phyloP scores from a whole-genome alignment of 1,140 invertebrate genomes.

The Lepidurus arcticus region DNA sequence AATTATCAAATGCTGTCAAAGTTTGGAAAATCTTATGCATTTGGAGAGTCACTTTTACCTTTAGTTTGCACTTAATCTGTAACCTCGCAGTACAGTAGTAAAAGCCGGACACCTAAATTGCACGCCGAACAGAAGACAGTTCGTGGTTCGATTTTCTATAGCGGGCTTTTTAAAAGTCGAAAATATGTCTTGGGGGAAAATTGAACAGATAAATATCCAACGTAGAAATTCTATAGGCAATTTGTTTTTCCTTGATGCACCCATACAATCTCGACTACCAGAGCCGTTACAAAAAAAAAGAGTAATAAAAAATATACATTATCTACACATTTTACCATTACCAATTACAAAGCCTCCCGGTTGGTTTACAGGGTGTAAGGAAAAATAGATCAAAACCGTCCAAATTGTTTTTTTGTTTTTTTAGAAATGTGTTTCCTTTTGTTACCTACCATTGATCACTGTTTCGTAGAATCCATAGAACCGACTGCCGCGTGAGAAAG shows the following conservation, averaged over 20 bases:
- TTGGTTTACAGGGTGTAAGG: not conserved
- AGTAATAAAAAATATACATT: constrained; percentile 21
- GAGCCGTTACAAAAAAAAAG: not conserved
- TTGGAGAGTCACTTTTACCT: too few species aligned
- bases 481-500: constrained; percentile 11
- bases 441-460: not conserved
- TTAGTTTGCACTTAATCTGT: too few species aligned
- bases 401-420: not conserved
- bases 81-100: too few species aligned
- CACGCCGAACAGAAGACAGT: too few species aligned
- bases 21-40: too few species aligned
- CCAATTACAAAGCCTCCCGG: not conserved
- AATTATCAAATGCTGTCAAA: too few species aligned
- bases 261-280: not conserved
- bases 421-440: constrained; percentile 2
- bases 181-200: too few species aligned
- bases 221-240: not conserved
- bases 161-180: too few species aligned
- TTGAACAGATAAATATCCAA: not conserved
- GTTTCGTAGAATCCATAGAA: not conserved
- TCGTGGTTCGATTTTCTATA: too few species aligned
- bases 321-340: constrained; percentile 13
- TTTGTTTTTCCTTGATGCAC: not conserved
- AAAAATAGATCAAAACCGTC: not conserved
- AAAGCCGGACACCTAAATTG: too few species aligned